Conservation (phyloP, 2,888 invertebrate genomes). For the Vandiemenella viatica region DNA sequence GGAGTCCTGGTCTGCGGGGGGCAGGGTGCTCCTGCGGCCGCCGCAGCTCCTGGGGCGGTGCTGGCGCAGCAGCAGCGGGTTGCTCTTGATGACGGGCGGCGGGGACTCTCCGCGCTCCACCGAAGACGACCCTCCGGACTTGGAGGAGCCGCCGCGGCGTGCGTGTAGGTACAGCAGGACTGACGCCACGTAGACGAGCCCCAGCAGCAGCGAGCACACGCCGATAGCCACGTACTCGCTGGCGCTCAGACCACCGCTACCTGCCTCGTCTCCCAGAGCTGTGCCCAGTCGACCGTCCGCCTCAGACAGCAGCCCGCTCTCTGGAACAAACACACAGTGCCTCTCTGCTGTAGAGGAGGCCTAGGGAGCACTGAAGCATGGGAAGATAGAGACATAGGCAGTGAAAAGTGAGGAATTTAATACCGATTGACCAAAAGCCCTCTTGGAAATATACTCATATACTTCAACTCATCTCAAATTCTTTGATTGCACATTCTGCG, state of each 20-base stretch:
- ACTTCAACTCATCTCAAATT: no score
- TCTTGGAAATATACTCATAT: no score
- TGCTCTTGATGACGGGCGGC: constrained; percentile 60
- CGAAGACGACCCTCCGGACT: not conserved
- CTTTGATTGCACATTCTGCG: no score
- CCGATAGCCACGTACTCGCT: constrained; percentile 74
- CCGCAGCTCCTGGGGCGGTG: no score
- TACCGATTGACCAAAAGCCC: no score
- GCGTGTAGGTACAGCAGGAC: constrained; percentile 70
- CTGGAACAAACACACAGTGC: no score
- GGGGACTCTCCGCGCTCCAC: constrained; percentile 25
- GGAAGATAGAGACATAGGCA: no score
- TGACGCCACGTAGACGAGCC: constrained; percentile 72
- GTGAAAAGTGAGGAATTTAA: no score
- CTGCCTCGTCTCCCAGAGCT: constrained; percentile 31
- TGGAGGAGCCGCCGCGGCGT: constrained; percentile 36
- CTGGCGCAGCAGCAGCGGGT: constrained; percentile 52
- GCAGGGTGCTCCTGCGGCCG: no score
- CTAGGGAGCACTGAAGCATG: no score
- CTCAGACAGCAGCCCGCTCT: no score
- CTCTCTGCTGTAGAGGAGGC: no score
- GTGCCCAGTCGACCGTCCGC: constrained; percentile 33
- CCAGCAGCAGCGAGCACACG: constrained; percentile 67
- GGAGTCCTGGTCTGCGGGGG: constrained; percentile 1
- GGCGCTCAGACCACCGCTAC: constrained; percentile 44